phyloP scores from a whole-genome alignment of 1,140 invertebrate genomes.

The Drosophila suzukii region DNA sequence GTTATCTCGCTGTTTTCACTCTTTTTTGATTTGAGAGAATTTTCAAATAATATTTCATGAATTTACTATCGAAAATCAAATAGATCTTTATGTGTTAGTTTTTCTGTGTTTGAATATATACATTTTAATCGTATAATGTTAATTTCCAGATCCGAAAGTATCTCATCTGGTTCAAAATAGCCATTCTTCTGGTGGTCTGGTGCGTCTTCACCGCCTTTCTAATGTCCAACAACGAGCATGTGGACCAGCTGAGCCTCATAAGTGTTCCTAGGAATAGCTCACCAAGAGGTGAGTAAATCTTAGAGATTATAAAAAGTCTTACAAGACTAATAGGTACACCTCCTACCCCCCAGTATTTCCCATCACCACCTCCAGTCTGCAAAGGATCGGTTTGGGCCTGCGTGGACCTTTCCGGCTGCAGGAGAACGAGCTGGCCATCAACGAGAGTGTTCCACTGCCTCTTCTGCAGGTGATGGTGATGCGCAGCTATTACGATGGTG shows the following conservation, averaged over 20 bases:
- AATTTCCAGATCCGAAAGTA: slow-evolving; percentile 62
- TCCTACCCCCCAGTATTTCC: slow-evolving; percentile 49
- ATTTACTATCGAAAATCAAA: no score
- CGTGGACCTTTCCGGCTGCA: slow-evolving; percentile 68
- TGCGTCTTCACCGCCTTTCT: slow-evolving; percentile 88
- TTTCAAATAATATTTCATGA: no score
- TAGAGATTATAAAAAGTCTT: background rate
- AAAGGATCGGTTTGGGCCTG: slow-evolving; percentile 61
- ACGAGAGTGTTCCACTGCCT: slow-evolving; percentile 60
- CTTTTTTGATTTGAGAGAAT: no score
- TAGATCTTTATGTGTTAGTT: no score
- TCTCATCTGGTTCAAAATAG: slow-evolving; percentile 84
- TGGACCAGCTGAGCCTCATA: slow-evolving; percentile 87
- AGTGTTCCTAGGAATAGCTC: slow-evolving; percentile 85
- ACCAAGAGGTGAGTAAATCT: slow-evolving; percentile 45
- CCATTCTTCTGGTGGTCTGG: slow-evolving; percentile 86
- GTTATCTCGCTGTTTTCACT: no score
- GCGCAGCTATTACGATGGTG: slow-evolving; percentile 68
- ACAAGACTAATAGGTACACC: no score
- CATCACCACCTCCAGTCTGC: slow-evolving; percentile 54
- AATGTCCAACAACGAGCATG: slow-evolving; percentile 88
- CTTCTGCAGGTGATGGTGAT: slow-evolving; percentile 65
- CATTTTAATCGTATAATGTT: background rate
- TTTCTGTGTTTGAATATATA: no score
- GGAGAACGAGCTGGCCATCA: slow-evolving; percentile 67